These are phyloP conservation scores for Calephelis nemesis DNA, from an alignment of 1,140 invertebrate genomes.

Conservation along the genomic window DNA sequence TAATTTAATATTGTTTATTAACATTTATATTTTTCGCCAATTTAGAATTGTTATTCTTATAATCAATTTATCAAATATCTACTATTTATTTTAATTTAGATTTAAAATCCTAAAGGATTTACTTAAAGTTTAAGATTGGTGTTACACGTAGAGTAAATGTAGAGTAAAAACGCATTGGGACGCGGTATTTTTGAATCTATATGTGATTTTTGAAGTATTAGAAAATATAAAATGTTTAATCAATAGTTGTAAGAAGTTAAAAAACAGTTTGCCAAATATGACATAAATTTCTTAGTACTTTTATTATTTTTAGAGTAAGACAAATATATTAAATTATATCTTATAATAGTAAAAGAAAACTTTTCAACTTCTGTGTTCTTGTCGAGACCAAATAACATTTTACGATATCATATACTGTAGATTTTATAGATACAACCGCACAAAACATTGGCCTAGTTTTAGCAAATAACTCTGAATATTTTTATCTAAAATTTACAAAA, in stretches of 20 bases:
- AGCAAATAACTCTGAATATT: conserved; percentile 19
- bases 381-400: conserved; percentile 21
- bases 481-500: conserved; percentile 23
- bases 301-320: conserved; percentile 22
- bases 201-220: conserved; percentile 42
- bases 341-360: conserved; percentile 2
- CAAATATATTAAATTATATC: conserved; percentile 18
- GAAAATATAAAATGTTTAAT: conserved; percentile 34
- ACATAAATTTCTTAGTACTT: conserved; percentile 9
- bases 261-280: conserved; percentile 10
- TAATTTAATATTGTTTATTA: conserved; percentile 8
- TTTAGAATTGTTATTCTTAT: conserved; percentile 3
- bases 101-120: conserved; percentile 46
- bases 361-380: conserved; percentile 25
- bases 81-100: neutral
- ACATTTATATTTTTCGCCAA: conserved; percentile 6
- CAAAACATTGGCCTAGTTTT: conserved; percentile 29
- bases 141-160: conserved; percentile 35
- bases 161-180: conserved; percentile 44
- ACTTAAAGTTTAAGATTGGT: conserved; percentile 32
- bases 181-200: conserved; percentile 51
- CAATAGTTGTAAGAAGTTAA: conserved; percentile 4
- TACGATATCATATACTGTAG: conserved; percentile 30
- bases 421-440: conserved; percentile 9
- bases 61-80: conserved; percentile 2